Evolutionary conservation across 2,797 vertebrate species (phyloP).

Genomic region (Falco berigora): DNA sequence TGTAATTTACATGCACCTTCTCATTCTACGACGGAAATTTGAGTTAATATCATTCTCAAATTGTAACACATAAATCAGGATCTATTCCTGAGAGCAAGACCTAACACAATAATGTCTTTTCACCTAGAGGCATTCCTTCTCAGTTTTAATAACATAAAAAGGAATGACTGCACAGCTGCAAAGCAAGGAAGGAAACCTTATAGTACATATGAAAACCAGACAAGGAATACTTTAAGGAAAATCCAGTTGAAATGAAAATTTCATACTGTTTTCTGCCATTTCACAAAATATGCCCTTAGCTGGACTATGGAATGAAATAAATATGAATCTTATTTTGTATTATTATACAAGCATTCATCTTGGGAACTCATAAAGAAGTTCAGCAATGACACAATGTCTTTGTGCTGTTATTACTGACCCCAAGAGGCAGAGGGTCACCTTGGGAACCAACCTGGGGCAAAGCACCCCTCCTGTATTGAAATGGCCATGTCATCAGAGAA

Average conservation of each 20-base stretch:
- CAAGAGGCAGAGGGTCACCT: not conserved
- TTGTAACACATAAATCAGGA: constrained; percentile 4
- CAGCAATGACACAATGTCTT: not conserved
- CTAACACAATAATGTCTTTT: not conserved
- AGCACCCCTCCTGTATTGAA: not conserved
- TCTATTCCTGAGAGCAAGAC: constrained; percentile 3
- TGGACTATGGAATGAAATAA: constrained; percentile 9
- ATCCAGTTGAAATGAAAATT: constrained; percentile 27
- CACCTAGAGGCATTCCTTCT: constrained; percentile 32
- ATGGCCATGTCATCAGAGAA: not conserved
- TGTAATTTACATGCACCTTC: not conserved
- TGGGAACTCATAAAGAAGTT: not conserved
- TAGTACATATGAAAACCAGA: not conserved
- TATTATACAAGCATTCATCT: not conserved
- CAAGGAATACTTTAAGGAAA: not conserved
- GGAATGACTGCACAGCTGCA: not conserved
- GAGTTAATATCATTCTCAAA: constrained; percentile 16
- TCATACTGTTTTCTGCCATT: not conserved
- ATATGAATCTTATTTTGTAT: not conserved
- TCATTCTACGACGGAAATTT: not conserved
- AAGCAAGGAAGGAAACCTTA: constrained; percentile 3
- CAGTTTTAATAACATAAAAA: constrained; percentile 58
- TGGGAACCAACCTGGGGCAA: not conserved
- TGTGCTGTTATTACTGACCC: not conserved
- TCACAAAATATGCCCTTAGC: not conserved